Evolutionary conservation across 2,888 invertebrate species (phyloP), one percentile per base, ranked within the genome.

Genomic region (Synanthedon vespiformis): DNA sequence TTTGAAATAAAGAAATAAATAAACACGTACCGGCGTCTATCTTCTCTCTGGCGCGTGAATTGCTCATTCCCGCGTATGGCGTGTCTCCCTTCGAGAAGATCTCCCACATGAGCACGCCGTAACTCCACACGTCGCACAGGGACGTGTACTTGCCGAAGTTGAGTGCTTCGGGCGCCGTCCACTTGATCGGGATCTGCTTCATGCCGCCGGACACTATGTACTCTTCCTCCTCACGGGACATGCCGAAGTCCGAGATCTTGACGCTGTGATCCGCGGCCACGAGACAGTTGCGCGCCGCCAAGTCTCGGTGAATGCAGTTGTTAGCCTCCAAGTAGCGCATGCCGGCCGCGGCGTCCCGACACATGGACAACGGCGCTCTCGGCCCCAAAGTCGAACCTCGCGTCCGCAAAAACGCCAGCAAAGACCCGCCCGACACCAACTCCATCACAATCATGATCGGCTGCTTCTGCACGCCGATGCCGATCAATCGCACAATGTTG

Each of bases 401-500:
- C 68, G 94, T 95, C 53, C 97, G 90, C 53, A 98, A 89, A 83
- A 94, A 97, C 59, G 94, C 95, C 50, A 98, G 87, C 54, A 98
- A 88, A 2, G 98, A 97, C 49, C 98, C 98, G 64, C 97, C 97
- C 62, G 94, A 92, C 49, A 98, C 98, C 57, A 97, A 90, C 86
- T 99, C 99, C 98, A 99, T 98, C 40, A 99, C 97, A 68, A 99
- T 98, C 97, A 98, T 98, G 54, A 99, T 97, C 0, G 99, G 99
- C 68, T 98, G 97, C 71, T 97, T 96, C 80, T 98, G 98, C 58
- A 98, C 98, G 65, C 98, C 98, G 64, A 99, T 98, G 34, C 99
- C 99, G 63, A 98, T 97, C 44, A 99, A 91, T 14, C 95, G 92
- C 41, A 98, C 98, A 59, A 98, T 96, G 82, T 98, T 98, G 0